phyloP scores from a whole-genome alignment of 2,113 vertebrate species.

The Eidolon helvum region DNA sequence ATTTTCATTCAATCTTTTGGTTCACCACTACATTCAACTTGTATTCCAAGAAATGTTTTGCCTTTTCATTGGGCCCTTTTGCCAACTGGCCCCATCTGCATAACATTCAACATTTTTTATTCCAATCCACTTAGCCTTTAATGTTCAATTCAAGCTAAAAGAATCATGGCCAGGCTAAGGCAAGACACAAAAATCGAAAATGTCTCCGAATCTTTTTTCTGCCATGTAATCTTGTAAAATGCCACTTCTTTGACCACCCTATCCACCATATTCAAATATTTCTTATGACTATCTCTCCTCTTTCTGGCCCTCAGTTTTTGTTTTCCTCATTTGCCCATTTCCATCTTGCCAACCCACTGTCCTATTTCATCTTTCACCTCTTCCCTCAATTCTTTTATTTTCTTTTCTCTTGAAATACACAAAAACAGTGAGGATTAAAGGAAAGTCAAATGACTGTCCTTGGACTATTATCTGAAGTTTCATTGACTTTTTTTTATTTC shows the following conservation, averaged over 20 bases:
- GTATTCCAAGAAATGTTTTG: neutral
- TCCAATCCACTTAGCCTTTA: neutral
- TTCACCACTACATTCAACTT: neutral
- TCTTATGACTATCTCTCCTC: neutral
- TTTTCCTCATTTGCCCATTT: neutral
- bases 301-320: neutral
- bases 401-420: neutral
- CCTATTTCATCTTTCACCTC: neutral
- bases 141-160: neutral
- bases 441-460: neutral
- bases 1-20: neutral
- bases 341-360: neutral
- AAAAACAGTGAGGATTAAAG: neutral
- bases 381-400: neutral
- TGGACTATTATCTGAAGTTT: neutral
- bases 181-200: neutral
- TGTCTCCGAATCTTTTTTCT: neutral
- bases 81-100: neutral
- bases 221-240: accelerated
- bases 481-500: neutral
- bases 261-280: neutral
- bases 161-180: neutral
- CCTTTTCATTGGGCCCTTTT: neutral
- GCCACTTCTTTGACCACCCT: accelerated
- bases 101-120: neutral